Percentiles rank a stretch among this genome's conserved stretches.
These are phyloP conservation scores for Nematolebias whitei DNA, from an alignment of 2,113 vertebrate genomes.

Conservation along the genomic window DNA sequence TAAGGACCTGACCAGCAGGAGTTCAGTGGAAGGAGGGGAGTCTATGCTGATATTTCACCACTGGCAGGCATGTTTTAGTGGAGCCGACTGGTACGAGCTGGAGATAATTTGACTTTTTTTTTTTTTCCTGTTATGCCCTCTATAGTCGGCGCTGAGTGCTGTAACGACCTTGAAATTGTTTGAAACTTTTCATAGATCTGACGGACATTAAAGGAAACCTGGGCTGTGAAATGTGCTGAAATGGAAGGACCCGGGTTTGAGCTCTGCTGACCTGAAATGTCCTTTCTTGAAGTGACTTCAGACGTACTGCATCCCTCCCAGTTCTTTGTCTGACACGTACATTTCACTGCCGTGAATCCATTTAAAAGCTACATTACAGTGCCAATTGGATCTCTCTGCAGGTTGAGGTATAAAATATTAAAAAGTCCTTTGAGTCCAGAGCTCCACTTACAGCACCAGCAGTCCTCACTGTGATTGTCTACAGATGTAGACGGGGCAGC, in stretches of 20 bases:
- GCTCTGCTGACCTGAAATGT: neutral
- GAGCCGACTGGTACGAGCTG: neutral
- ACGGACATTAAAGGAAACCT: neutral
- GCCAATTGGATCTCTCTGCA: neutral
- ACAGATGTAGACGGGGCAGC: neutral
- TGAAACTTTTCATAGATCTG: conserved; percentile 20
- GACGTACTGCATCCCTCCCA: neutral
- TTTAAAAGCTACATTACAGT: neutral
- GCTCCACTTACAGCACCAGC: neutral
- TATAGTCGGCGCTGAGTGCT: neutral
- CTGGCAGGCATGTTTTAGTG: neutral
- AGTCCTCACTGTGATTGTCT: conserved; percentile 1
- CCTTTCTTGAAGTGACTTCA: neutral
- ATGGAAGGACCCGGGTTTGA: neutral
- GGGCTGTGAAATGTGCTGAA: neutral
- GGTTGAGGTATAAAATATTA: conserved; percentile 5
- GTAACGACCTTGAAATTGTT: conserved; percentile 11
- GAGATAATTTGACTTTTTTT: neutral
- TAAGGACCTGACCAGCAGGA: neutral
- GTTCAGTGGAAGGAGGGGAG: neutral
- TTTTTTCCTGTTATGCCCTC: neutral
- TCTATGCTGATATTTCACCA: neutral
- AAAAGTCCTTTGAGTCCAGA: too few relatives aligned
- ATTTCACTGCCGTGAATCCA: neutral
- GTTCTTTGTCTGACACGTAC: neutral